A percentile compares a stretch with the other conserved stretches of the same genome.
Conservation (phyloP, 2,888 invertebrate genomes). For the Volucella inflata region DNA sequence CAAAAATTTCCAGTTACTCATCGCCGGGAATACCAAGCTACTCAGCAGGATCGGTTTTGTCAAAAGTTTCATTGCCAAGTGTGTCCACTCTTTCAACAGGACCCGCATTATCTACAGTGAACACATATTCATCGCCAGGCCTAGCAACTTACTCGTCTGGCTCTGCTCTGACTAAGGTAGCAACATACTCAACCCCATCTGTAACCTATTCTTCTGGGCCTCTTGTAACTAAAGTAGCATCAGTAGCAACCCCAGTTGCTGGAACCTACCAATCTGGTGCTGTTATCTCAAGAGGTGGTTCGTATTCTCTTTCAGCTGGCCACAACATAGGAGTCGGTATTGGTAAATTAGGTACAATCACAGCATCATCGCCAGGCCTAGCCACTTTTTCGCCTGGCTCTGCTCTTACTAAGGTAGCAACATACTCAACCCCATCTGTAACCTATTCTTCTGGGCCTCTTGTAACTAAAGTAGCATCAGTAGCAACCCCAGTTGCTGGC, state of each 20-base stretch:
- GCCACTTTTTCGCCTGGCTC: slow-evolving; percentile 78
- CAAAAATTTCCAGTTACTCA: slow-evolving; percentile 59
- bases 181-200: slow-evolving; percentile 29
- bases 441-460: slow-evolving; percentile 30
- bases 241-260: slow-evolving; percentile 26
- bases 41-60: slow-evolving; percentile 76
- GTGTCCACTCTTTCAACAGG: slow-evolving; percentile 78
- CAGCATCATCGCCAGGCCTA: slow-evolving; percentile 32
- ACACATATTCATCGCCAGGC: slow-evolving; percentile 22
- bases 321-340: slow-evolving; percentile 37
- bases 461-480: slow-evolving; percentile 42
- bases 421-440: slow-evolving; percentile 7
- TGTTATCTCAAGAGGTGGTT: slow-evolving; percentile 60
- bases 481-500: slow-evolving; percentile 21
- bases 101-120: slow-evolving; percentile 77
- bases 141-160: slow-evolving; percentile 78
- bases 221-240: slow-evolving; percentile 37
- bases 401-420: slow-evolving; percentile 77
- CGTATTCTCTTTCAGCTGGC: slow-evolving; percentile 46
- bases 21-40: slow-evolving; percentile 72
- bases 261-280: slow-evolving; percentile 57
- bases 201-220: slow-evolving; percentile 30
- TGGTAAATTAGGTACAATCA: slow-evolving; percentile 16
- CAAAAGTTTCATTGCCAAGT: slow-evolving; percentile 29
- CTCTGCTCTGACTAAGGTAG: slow-evolving; percentile 78